Percentiles rank a stretch among this genome's conserved stretches.
Evolutionary conservation across 2,113 vertebrate genomes (phyloP).

Genomic region (Hyla sarda): DNA sequence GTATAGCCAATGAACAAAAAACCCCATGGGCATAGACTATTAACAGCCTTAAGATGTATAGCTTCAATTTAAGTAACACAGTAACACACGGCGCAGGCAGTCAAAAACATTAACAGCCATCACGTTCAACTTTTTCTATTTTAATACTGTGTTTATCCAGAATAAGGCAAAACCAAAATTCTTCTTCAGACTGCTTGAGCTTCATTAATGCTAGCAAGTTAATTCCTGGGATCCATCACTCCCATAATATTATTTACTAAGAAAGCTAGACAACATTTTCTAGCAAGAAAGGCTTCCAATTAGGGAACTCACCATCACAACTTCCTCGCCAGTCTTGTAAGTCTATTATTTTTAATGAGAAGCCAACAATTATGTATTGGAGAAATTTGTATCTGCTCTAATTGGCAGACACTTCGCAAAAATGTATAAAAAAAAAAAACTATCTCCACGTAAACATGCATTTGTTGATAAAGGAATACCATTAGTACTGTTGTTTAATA

Average conservation of each 20-base stretch:
- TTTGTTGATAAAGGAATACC: not conserved
- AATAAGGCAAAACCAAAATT: conserved; percentile 13
- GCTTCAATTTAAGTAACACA: not conserved
- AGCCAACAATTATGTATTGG: conserved; percentile 21
- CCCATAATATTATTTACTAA: conserved; percentile 26
- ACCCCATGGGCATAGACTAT: not conserved
- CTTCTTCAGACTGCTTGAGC: not conserved
- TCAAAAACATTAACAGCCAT: not conserved
- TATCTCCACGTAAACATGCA: not conserved
- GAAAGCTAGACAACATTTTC: conserved; percentile 33
- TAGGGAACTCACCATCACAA: conserved; percentile 17
- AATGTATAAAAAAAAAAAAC: conserved; percentile 30
- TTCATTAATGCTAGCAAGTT: conserved; percentile 26
- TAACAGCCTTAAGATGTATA: not conserved
- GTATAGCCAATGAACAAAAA: not conserved
- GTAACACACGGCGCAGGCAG: not conserved
- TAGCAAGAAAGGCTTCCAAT: conserved; percentile 16
- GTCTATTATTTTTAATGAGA: conserved; percentile 45
- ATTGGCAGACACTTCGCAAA: conserved; percentile 16
- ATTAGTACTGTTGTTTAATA: not conserved
- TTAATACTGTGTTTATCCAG: conserved; percentile 9
- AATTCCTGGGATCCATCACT: conserved; percentile 27
- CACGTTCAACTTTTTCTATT: not conserved
- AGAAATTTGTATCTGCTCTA: conserved; percentile 25
- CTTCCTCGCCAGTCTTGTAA: conserved; percentile 19